Base-by-base conservation (phyloP, 2,888 invertebrate genomes). In the Homarus gammarus region DNA sequence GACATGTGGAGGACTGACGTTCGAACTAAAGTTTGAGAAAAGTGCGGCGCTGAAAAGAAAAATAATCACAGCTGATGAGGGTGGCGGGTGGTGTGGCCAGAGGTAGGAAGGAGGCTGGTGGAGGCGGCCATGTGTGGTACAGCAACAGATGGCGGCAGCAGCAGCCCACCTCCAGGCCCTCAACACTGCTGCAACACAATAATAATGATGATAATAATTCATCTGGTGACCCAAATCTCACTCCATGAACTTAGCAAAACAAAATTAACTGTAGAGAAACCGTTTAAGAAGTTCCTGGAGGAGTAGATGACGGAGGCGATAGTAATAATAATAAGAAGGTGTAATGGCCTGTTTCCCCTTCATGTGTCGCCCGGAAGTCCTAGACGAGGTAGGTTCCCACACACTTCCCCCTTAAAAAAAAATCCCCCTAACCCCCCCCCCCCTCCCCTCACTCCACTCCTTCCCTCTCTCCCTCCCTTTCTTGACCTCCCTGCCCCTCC, bases 281-380 rank as follows among this genome's bases (percentile, higher is more conserved):
- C 15, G 49, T 49, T 15, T 12, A 49, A 15, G 1, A 49, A 15
- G 49, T 49, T 49, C 15, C 49, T 49, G 49, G 15, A n/a, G n/a
- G n/a, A 73, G 56, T 75, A 84, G 49, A 84, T 84, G 84, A 36
- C 51, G 75, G 38, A 75, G 75, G 40, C n/a, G 79, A 56, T 38
- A 36, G 79, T 40, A 51, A 72, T 33, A 51, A 72, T 33, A 56
- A 36, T 38, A 61, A 36, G 77, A 72, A 49, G 40, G 79, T 61
- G 86, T 79, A 38, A 87, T 87, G 86, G 86, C 86, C 72, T 87
- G 86, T 72, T 87, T 87, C 72, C 86, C 86, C 73, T 87, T 87
- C 79, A 87, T 87, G 86, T 87, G 86, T 81, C 86, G 86, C 2
- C 86, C 86, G 79, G 86, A 79, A 79, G 86, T 87, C 72, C 51